phyloP scores from a whole-genome alignment of 2,797 vertebrate species.

The Lacerta viridis region DNA sequence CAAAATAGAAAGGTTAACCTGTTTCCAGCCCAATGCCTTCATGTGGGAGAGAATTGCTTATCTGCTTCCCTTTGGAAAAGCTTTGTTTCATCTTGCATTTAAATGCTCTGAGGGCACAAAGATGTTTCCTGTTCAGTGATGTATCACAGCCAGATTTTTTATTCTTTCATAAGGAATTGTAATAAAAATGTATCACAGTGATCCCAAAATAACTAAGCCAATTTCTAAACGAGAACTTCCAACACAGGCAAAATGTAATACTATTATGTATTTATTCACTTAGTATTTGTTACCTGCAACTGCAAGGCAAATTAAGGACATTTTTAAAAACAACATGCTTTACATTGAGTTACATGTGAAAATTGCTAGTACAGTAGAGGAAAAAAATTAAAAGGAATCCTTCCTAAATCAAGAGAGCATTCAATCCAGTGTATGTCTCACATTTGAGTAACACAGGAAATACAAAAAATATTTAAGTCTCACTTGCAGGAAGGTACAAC shows the following conservation, averaged over 20 bases:
- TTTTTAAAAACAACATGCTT: background rate
- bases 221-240: slow-evolving; percentile 48
- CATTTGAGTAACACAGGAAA: background rate
- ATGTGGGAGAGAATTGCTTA: slow-evolving; percentile 58
- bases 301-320: background rate
- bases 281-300: background rate
- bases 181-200: slow-evolving; percentile 51
- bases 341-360: background rate
- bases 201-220: slow-evolving; percentile 45
- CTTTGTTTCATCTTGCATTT: slow-evolving; percentile 65
- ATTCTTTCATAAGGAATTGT: slow-evolving; percentile 68
- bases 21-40: slow-evolving; percentile 37
- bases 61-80: slow-evolving; percentile 70
- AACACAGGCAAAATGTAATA: slow-evolving; percentile 41
- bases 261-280: background rate
- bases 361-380: background rate
- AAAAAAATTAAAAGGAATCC: background rate
- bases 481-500: background rate
- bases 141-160: slow-evolving; percentile 67
- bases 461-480: background rate
- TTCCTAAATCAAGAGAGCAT: background rate
- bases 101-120: slow-evolving; percentile 63
- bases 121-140: slow-evolving; percentile 73
- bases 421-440: background rate
- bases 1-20: slow-evolving; percentile 42